A percentile compares a stretch with the other conserved stretches of the same genome.
Evolutionary conservation across 2,113 vertebrate species (phyloP).

Genomic region (Triplophysa rosa): DNA sequence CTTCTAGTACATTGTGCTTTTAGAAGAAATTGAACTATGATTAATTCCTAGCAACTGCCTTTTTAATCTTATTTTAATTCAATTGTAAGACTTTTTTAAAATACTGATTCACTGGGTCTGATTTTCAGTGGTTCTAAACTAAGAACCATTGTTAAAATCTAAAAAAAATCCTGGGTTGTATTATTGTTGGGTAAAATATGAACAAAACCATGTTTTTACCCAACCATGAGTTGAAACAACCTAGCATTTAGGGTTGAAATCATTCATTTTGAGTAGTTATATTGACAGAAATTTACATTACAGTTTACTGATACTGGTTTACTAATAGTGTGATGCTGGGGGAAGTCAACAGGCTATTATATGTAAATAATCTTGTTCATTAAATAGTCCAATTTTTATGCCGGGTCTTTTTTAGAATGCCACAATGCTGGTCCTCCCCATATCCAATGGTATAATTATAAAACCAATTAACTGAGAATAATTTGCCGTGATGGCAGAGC

Average conservation of each 20-base stretch:
- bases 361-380: conserved; percentile 40
- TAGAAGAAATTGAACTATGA: not conserved
- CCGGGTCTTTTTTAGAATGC: conserved; percentile 38
- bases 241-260: too few relatives aligned
- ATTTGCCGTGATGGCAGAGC: conserved; percentile 63
- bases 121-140: not conserved
- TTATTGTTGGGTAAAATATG: too few relatives aligned
- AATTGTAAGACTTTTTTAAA: not conserved
- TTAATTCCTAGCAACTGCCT: not conserved
- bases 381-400: conserved; percentile 28
- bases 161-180: too few relatives aligned
- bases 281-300: not conserved
- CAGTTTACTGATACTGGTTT: not conserved
- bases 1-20: not conserved
- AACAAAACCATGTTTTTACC: too few relatives aligned
- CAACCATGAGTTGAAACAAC: too few relatives aligned
- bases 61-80: not conserved
- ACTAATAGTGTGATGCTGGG: not conserved
- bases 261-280: not conserved
- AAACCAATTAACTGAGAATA: conserved; percentile 65
- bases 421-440: conserved; percentile 49
- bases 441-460: conserved; percentile 62
- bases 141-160: not conserved
- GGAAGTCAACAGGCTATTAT: not conserved
- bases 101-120: not conserved